phyloP scores from a whole-genome alignment of 2,113 vertebrate species.

The Cavia aperea region DNA sequence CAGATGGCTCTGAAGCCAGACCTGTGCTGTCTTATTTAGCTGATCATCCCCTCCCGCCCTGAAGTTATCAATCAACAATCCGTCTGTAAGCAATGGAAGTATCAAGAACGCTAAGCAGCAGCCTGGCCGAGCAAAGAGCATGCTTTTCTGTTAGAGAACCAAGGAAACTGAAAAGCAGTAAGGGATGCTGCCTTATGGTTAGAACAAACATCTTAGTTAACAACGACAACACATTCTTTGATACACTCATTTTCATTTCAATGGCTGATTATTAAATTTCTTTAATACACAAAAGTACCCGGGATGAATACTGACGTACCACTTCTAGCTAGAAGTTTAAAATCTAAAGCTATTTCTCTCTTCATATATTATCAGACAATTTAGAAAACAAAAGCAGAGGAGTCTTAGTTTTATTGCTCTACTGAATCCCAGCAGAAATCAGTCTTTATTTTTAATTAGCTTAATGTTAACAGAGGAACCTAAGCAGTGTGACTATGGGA shows the following conservation, averaged over 20 bases:
- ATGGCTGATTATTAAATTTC: background rate
- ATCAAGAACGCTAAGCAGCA: constrained; percentile 64
- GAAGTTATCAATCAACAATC: constrained; percentile 48
- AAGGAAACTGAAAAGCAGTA: constrained; percentile 40
- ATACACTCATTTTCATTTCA: constrained; percentile 4
- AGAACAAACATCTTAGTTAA: constrained; percentile 57
- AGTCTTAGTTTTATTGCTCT: constrained; percentile 8
- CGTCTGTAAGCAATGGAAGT: constrained; percentile 64
- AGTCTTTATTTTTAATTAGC: constrained; percentile 42
- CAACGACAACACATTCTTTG: constrained; percentile 41
- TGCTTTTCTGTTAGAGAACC: constrained; percentile 69
- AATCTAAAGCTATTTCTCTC: background rate
- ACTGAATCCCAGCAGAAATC: constrained; percentile 1
- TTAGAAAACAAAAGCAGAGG: constrained; percentile 36
- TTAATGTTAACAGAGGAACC: background rate
- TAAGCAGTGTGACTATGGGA: background rate
- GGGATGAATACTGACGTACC: background rate
- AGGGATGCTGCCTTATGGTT: constrained; percentile 52
- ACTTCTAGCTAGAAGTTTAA: constrained; percentile 10
- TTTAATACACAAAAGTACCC: constrained; percentile 33
- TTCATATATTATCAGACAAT: background rate
- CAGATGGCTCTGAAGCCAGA: constrained; percentile 40
- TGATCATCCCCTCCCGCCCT: background rate
- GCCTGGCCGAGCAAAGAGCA: constrained; percentile 73
- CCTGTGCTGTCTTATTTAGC: background rate